Percentiles rank a stretch among this genome's conserved stretches.
phyloP scores from a whole-genome alignment of 1,140 invertebrate genomes.

The Bilobella aurantiaca region DNA sequence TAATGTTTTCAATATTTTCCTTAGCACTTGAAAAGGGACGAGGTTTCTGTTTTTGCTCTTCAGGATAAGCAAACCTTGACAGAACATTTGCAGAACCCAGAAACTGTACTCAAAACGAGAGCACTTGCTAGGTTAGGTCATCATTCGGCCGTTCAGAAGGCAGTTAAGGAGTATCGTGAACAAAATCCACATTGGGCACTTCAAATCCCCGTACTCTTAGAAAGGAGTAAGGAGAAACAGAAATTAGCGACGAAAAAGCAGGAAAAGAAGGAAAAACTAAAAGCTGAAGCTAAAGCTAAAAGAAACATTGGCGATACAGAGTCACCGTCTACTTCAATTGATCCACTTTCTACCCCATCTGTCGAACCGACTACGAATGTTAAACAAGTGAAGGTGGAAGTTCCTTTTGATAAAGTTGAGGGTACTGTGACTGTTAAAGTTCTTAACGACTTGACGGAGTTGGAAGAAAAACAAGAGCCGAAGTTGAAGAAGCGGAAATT shows the following conservation, averaged over 20 bases:
- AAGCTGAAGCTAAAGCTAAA: not conserved
- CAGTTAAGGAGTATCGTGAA: slow-evolving; percentile 25
- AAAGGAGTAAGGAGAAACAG: slow-evolving; percentile 18
- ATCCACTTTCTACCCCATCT: not conserved
- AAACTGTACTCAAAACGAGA: slow-evolving; percentile 11
- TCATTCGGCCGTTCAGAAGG: slow-evolving; percentile 9
- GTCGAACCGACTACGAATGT: too few species aligned
- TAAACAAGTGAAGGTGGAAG: not conserved
- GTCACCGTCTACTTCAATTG: not conserved
- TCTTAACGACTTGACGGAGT: not conserved
- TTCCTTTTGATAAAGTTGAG: not conserved
- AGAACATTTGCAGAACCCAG: slow-evolving; percentile 2
- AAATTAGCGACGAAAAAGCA: slow-evolving; percentile 13
- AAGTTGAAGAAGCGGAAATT: not conserved
- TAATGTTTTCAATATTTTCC: too few species aligned
- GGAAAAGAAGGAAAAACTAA: slow-evolving; percentile 8
- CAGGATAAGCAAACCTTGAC: slow-evolving; percentile 10
- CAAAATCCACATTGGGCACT: slow-evolving; percentile 30
- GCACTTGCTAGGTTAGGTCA: slow-evolving; percentile 19
- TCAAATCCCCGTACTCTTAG: slow-evolving; percentile 32
- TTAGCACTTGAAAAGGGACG: slow-evolving; percentile 26
- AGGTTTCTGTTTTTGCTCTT: slow-evolving; percentile 20
- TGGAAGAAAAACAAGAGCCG: slow-evolving; percentile 3
- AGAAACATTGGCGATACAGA: not conserved
- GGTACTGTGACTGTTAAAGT: not conserved